Evolutionary conservation across 2,113 vertebrate genomes (phyloP).

Genomic region (Oxygymnocypris stewartii): DNA sequence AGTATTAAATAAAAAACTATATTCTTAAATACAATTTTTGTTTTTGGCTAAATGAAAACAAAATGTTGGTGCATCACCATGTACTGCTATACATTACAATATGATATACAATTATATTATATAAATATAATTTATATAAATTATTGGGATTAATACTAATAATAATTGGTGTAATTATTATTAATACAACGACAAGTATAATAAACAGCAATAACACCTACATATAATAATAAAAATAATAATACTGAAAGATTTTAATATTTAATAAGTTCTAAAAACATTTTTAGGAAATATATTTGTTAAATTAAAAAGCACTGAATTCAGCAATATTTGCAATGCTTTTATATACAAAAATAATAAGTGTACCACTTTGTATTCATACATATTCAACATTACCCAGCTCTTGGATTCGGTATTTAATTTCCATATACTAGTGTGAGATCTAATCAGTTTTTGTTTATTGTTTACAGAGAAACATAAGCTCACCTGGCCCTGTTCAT

Average conservation of each 20-base stretch:
- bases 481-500: conserved; percentile 76
- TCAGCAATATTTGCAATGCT: neutral
- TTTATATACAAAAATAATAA: neutral
- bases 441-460: neutral
- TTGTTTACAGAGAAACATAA: neutral
- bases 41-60: neutral
- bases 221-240: neutral
- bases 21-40: neutral
- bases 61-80: too few species aligned
- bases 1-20: neutral
- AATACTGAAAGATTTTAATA: neutral
- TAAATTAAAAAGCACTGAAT: neutral
- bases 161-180: neutral
- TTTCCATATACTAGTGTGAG: neutral
- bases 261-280: too few species aligned
- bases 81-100: neutral
- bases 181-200: neutral
- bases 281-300: neutral
- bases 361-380: too few species aligned
- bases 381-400: neutral
- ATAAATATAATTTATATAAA: too few species aligned
- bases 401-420: neutral
- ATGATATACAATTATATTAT: neutral
- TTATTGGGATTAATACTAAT: too few species aligned
- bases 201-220: neutral